Evolutionary conservation across 2,888 invertebrate genomes (phyloP).

Genomic region (Euzophera pinguis): DNA sequence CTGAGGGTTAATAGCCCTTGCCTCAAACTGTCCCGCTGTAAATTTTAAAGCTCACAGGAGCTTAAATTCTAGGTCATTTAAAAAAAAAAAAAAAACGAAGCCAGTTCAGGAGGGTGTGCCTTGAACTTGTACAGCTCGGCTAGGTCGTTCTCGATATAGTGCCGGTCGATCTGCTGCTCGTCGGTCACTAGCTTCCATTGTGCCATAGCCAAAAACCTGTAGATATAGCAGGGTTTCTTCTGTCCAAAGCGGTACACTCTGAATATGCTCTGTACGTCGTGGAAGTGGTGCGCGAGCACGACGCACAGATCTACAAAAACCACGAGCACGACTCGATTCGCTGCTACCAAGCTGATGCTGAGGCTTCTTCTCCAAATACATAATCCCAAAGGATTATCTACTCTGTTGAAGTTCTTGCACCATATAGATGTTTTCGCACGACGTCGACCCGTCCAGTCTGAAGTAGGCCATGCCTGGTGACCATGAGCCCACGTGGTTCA

Average conservation of each 20-base stretch:
- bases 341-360: conserved; percentile 97
- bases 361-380: too few species aligned
- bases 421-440: conserved; percentile 88
- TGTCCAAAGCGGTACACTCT: conserved; percentile 99
- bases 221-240: conserved; percentile 97
- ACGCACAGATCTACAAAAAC: too few species aligned
- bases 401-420: conserved; percentile 94
- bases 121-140: conserved; percentile 94
- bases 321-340: conserved; percentile 98
- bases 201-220: conserved; percentile 94
- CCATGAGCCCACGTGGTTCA: too few species aligned
- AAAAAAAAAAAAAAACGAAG: too few species aligned
- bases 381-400: conserved; percentile 87
- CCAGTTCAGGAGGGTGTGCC: conserved; percentile 83
- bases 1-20: too few species aligned
- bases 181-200: conserved; percentile 99
- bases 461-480: conserved; percentile 91
- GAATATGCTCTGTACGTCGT: conserved; percentile 99
- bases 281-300: conserved; percentile 99
- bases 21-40: too few species aligned
- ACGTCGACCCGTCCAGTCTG: conserved; percentile 94
- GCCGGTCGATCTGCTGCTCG: conserved; percentile 98
- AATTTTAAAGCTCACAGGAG: too few species aligned
- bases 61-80: too few species aligned
- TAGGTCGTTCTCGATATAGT: conserved; percentile 96